phyloP scores from a whole-genome alignment of 1,140 invertebrate genomes.

The Drosophila ananassae region DNA sequence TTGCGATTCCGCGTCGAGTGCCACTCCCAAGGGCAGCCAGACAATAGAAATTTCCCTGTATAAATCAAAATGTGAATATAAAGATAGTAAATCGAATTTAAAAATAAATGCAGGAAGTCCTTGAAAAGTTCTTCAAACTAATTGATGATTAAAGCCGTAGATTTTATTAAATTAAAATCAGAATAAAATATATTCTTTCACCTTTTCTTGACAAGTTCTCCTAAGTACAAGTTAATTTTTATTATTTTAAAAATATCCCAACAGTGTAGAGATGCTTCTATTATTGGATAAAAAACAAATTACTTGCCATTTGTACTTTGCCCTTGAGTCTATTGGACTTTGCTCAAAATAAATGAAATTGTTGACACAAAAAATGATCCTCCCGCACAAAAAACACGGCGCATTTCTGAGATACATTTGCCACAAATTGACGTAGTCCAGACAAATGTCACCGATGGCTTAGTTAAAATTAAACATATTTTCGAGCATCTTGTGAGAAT shows the following conservation, averaged over 20 bases:
- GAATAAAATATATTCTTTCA: no score
- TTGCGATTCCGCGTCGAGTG: conserved; percentile 41
- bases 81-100: conserved; percentile 11
- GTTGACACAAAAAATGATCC: conserved; percentile 54
- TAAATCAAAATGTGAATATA: conserved; percentile 24
- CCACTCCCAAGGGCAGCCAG: conserved; percentile 19
- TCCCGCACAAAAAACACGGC: conserved; percentile 22
- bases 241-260: background rate
- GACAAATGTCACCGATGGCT: conserved; percentile 7
- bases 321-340: conserved; percentile 55
- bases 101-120: conserved; percentile 4
- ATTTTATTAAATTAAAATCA: no score
- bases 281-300: background rate
- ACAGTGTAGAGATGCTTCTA: background rate
- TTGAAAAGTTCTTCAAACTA: conserved; percentile 18
- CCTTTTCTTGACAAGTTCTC: no score
- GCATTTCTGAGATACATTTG: conserved; percentile 33
- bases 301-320: conserved; percentile 41
- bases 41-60: conserved; percentile 24
- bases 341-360: conserved; percentile 60
- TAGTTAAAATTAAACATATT: conserved; percentile 33
- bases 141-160: no score
- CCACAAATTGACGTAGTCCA: conserved; percentile 50
- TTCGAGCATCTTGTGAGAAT: background rate
- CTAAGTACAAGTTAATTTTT: background rate